A percentile compares a stretch with the other conserved stretches of the same genome.
These are phyloP conservation scores for Tenebrio molitor DNA, from an alignment of 1,140 invertebrate species.

Conservation along the genomic window DNA sequence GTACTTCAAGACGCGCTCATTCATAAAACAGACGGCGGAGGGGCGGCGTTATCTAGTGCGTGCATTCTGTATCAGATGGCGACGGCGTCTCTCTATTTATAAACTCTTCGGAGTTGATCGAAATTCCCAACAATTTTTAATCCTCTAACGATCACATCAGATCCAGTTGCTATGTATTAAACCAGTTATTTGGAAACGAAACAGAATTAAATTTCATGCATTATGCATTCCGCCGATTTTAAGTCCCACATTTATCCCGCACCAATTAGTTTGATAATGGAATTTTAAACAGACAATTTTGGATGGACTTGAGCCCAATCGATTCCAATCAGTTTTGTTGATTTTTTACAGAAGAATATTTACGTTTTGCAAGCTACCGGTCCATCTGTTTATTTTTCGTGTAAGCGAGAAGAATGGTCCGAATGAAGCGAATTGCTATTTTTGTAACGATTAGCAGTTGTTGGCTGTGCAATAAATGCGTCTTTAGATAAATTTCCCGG, in stretches of 20 bases:
- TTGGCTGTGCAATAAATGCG: not conserved
- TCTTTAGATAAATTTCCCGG: not conserved
- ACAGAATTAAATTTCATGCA: slow-evolving; percentile 12
- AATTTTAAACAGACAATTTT: slow-evolving; percentile 1
- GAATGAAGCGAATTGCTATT: not conserved
- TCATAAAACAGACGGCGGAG: not conserved
- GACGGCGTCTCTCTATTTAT: not conserved
- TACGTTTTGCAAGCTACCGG: too few species aligned
- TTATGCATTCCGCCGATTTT: slow-evolving; percentile 7
- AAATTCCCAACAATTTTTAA: not conserved
- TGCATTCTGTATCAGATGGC: not conserved
- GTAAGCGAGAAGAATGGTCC: too few species aligned
- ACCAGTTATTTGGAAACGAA: slow-evolving; percentile 5
- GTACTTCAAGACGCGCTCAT: slow-evolving; percentile 7
- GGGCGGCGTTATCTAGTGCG: not conserved
- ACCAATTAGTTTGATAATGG: slow-evolving; percentile 19
- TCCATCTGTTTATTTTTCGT: not conserved
- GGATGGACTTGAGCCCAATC: not conserved
- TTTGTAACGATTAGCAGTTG: not conserved
- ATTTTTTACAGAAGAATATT: too few species aligned
- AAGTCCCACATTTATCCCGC: not conserved
- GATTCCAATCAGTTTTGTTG: too few species aligned
- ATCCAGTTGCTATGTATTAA: not conserved
- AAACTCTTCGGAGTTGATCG: not conserved
- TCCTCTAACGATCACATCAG: not conserved